Base-by-base conservation (phyloP, 1,140 invertebrate species). In the Drosophila sechellia region DNA sequence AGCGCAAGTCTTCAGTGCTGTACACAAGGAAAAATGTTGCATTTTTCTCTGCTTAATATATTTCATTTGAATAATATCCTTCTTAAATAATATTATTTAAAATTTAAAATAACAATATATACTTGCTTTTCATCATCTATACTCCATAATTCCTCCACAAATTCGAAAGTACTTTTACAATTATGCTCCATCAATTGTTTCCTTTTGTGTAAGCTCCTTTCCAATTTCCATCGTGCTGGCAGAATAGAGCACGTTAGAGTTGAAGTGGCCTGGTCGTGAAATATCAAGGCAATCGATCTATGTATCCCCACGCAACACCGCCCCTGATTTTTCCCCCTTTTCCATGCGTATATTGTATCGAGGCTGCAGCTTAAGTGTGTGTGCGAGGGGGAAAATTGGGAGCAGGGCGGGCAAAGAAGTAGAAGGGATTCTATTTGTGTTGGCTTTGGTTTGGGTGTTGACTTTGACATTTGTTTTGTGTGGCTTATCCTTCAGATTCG, bases 381-480 rank as follows among this genome's bases (percentile, higher is more conserved):
- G 40, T 53, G 71, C 60, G 8, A 68, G 37, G 59, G 37, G 58
- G 17, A 52, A 25, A 63, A 48, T 48, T 37, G 20, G 45, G 15
- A 5, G 42, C 34, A 46, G 22, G 13, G 34, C 3, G 22, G 31
- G 12, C 22, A 11, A 25, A 20, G 37, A 39, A 20, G 42, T 11
- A 12, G 17, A 12, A 45, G 42, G 52, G 68, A 46, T 70, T 42
- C 42, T 49, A 65, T 69, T 64, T 59, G 57, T 78, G 65, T 78
- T 70, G 66, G 68, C 68, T 65, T 76, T 87, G 84, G 65, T 77
- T 79, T 73, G 63, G 72, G 84, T 89, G 77, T 87, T 89, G 84
- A 87, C 84, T 89, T 87, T 87, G 84, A 89, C 84, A 87, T 87
- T 87, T 87, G 84, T 87, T 87, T 87, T 87, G 84, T 89, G 69